Evolutionary conservation across 1,140 invertebrate genomes (phyloP).

Genomic region (Drosophila pseudoananassae): DNA sequence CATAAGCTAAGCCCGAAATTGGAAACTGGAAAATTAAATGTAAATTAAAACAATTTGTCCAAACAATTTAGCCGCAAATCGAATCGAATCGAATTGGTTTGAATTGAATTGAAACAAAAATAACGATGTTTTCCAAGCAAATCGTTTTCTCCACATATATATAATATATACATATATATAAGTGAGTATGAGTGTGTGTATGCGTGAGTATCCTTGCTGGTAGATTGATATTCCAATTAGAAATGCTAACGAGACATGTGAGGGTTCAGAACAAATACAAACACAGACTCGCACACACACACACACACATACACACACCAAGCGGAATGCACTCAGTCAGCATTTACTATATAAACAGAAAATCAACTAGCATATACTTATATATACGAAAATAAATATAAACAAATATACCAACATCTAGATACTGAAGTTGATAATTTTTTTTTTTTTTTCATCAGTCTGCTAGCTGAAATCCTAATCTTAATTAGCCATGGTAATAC

Average conservation of each 20-base stretch:
- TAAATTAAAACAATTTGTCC: conserved; percentile 24
- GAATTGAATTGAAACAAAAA: conserved; percentile 2
- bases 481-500: conserved; percentile 10
- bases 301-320: background rate
- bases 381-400: conserved; percentile 13
- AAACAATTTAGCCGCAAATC: conserved; percentile 11
- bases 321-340: background rate
- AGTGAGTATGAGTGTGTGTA: background rate
- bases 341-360: conserved; percentile 6
- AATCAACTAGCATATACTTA: conserved; percentile 3
- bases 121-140: conserved; percentile 15
- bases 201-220: conserved; percentile 10
- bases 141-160: conserved; percentile 13
- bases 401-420: conserved; percentile 9
- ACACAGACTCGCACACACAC: background rate
- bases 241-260: conserved; percentile 18
- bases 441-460: conserved; percentile 28
- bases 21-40: conserved; percentile 10
- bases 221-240: conserved; percentile 45
- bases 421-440: conserved; percentile 7
- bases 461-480: conserved; percentile 23
- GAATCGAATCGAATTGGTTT: background rate
- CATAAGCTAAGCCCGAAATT: conserved; percentile 4
- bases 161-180: conserved; percentile 6
- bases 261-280: conserved; percentile 1